These are phyloP conservation scores for Leptobrachium leishanense DNA, from an alignment of 2,113 vertebrate genomes.

Conservation along the genomic window DNA sequence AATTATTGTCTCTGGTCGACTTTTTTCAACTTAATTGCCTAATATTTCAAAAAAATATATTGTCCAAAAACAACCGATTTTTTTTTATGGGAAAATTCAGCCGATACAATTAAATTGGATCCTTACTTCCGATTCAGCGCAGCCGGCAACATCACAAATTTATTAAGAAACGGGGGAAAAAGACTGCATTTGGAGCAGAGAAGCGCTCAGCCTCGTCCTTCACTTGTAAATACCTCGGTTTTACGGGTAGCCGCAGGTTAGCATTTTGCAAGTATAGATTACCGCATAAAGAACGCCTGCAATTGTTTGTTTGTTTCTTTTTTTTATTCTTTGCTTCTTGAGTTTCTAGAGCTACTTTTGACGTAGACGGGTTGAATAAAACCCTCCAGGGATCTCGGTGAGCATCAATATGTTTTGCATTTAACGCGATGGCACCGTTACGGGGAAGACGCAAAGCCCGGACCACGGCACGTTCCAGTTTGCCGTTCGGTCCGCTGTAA, in stretches of 20 bases:
- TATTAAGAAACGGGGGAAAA: background rate
- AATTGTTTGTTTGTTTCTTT: background rate
- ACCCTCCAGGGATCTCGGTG: conserved; percentile 71
- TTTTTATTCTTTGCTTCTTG: conserved; percentile 47
- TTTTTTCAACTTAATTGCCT: no score
- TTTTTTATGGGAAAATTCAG: no score
- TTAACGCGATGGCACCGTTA: conserved; percentile 77
- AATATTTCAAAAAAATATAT: no score
- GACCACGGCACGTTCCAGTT: conserved; percentile 67
- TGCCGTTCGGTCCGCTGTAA: conserved; percentile 66
- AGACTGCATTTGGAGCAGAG: conserved; percentile 3
- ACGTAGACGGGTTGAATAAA: conserved; percentile 69
- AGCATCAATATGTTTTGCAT: conserved; percentile 81
- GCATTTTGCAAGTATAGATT: conserved; percentile 11
- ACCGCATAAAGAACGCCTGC: conserved; percentile 1
- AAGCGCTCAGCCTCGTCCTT: conserved; percentile 5
- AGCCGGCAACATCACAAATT: conserved; percentile 19
- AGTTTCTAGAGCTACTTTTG: conserved; percentile 65
- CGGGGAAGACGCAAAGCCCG: conserved; percentile 68
- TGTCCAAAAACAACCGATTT: no score
- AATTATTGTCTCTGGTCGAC: no score
- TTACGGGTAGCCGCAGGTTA: conserved; percentile 12
- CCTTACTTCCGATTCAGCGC: background rate
- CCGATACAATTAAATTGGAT: no score
- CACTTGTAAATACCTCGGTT: background rate